phyloP scores from a whole-genome alignment of 2,113 vertebrate species.

The Spea multiplicata region DNA sequence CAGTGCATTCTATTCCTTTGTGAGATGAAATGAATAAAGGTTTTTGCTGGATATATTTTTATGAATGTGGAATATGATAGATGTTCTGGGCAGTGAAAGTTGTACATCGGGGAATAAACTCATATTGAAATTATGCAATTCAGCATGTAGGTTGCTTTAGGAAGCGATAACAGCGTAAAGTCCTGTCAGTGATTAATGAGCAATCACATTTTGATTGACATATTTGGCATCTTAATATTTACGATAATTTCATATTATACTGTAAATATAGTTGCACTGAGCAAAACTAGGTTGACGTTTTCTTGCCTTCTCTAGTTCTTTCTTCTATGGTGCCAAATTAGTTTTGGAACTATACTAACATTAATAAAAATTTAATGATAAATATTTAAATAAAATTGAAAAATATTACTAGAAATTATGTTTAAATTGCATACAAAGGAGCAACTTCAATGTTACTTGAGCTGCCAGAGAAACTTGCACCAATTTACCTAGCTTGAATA shows the following conservation, averaged over 20 bases:
- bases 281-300: slow-evolving; percentile 6
- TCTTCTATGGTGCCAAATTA: neutral
- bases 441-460: no score
- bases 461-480: no score
- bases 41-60: slow-evolving; percentile 46
- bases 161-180: slow-evolving; percentile 39
- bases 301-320: neutral
- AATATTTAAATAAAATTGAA: no score
- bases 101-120: slow-evolving; percentile 39
- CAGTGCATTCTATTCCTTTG: slow-evolving; percentile 44
- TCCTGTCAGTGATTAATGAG: slow-evolving; percentile 44
- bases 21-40: slow-evolving; percentile 43
- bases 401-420: no score
- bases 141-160: slow-evolving; percentile 42
- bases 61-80: slow-evolving; percentile 42
- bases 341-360: no score
- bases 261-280: slow-evolving; percentile 26
- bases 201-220: slow-evolving; percentile 44
- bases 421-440: no score
- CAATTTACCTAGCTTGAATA: no score
- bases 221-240: slow-evolving; percentile 14
- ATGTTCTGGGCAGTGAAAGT: slow-evolving; percentile 35
- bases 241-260: slow-evolving; percentile 36
- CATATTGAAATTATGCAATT: slow-evolving; percentile 42
- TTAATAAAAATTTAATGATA: no score